phyloP scores from a whole-genome alignment of 2,797 vertebrate genomes.

The Hydrolagus colliei region DNA sequence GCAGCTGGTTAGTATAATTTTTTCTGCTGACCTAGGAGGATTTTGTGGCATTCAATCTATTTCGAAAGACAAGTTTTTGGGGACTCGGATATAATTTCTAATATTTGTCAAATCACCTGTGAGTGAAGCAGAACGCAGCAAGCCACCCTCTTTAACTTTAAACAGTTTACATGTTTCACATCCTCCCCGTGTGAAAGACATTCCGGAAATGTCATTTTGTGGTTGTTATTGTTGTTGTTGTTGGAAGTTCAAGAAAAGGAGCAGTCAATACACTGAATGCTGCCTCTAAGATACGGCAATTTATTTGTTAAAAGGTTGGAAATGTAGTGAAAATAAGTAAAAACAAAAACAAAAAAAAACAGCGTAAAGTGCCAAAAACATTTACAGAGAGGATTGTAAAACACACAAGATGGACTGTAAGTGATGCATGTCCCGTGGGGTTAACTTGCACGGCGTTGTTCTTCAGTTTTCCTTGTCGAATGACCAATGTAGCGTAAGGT shows the following conservation, averaged over 20 bases:
- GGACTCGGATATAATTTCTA: too few relatives aligned
- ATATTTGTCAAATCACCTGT: neutral
- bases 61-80: neutral
- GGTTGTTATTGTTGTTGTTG: too few relatives aligned
- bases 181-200: neutral
- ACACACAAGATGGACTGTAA: constrained; percentile 63
- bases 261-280: neutral
- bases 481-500: constrained; percentile 34
- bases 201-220: neutral
- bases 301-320: constrained; percentile 83
- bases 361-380: constrained; percentile 98
- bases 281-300: constrained; percentile 86
- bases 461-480: constrained; percentile 36
- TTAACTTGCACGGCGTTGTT: constrained; percentile 47
- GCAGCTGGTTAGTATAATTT: too few relatives aligned
- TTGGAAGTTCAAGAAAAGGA: neutral
- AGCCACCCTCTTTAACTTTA: neutral
- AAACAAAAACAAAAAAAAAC: constrained; percentile 78
- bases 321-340: constrained; percentile 95
- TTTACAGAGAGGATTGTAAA: constrained; percentile 63
- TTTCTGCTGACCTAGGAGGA: too few relatives aligned
- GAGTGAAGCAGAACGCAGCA: too few relatives aligned
- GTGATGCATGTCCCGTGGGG: constrained; percentile 42
- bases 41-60: neutral
- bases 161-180: neutral